Conservation (phyloP, 2,113 vertebrate genomes). For the Indri indri region DNA sequence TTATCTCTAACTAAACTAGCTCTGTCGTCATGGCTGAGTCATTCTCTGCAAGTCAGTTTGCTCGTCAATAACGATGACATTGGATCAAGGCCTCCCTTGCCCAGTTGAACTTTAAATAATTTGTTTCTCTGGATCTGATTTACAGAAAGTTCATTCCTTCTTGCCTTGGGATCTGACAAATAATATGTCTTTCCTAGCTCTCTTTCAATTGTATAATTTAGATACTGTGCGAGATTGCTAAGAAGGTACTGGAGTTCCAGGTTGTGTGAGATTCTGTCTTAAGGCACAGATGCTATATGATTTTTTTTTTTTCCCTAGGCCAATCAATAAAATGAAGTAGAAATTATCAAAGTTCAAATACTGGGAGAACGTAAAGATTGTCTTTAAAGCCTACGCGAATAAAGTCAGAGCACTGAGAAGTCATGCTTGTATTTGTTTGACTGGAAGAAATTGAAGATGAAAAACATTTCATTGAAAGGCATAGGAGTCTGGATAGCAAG, state of each 20-base stretch:
- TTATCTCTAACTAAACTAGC: background rate
- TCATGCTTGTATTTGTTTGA: background rate
- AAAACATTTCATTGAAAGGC: background rate
- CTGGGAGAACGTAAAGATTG: background rate
- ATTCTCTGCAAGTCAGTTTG: background rate
- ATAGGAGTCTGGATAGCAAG: background rate
- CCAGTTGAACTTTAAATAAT: background rate
- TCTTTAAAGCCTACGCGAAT: background rate
- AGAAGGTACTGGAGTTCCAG: background rate
- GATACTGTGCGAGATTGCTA: background rate
- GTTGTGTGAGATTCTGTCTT: background rate
- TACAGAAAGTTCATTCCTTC: background rate
- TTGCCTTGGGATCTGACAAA: background rate
- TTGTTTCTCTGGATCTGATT: background rate
- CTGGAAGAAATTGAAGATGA: background rate
- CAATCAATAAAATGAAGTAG: background rate
- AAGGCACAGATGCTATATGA: background rate
- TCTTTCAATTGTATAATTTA: background rate
- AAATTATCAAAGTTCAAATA: background rate
- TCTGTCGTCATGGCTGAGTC: background rate
- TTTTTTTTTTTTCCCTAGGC: background rate
- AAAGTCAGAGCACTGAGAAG: background rate
- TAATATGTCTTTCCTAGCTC: background rate
- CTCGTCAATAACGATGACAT: background rate
- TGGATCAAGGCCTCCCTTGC: background rate